Evolutionary conservation across 2,113 vertebrate genomes (phyloP).

Genomic region (Cranoglanis bouderius): DNA sequence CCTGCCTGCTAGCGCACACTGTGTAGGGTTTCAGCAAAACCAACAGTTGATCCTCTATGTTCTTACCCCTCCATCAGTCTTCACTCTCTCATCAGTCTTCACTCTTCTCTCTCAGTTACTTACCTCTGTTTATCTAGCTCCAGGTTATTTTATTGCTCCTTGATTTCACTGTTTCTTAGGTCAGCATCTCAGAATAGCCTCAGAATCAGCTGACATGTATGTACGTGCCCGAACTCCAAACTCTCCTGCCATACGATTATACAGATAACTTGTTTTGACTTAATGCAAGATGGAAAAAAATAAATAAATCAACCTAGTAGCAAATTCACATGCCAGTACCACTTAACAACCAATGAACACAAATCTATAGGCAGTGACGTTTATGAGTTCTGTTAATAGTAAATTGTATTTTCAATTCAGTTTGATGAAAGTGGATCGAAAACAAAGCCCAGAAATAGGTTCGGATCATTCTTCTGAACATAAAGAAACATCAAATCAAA

Average conservation of each 20-base stretch:
- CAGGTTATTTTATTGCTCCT: constrained; percentile 13
- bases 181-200: background rate
- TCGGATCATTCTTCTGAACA: background rate
- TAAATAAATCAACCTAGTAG: background rate
- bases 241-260: background rate
- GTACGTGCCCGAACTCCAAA: background rate
- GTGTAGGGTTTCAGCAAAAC: constrained; percentile 47
- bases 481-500: background rate
- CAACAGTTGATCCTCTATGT: constrained; percentile 36
- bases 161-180: background rate
- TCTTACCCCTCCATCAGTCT: constrained; percentile 19
- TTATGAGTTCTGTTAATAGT: no score
- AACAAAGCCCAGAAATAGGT: background rate
- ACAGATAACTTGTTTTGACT: background rate
- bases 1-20: constrained; percentile 25
- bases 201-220: background rate
- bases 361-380: no score
- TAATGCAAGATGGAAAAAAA: background rate
- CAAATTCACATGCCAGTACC: background rate
- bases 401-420: no score
- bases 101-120: background rate
- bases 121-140: background rate
- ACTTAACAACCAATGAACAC: background rate
- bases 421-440: background rate
- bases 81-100: background rate